Evolutionary conservation across 2,888 invertebrate genomes (phyloP).

Genomic region (Meiosimyza decipiens): DNA sequence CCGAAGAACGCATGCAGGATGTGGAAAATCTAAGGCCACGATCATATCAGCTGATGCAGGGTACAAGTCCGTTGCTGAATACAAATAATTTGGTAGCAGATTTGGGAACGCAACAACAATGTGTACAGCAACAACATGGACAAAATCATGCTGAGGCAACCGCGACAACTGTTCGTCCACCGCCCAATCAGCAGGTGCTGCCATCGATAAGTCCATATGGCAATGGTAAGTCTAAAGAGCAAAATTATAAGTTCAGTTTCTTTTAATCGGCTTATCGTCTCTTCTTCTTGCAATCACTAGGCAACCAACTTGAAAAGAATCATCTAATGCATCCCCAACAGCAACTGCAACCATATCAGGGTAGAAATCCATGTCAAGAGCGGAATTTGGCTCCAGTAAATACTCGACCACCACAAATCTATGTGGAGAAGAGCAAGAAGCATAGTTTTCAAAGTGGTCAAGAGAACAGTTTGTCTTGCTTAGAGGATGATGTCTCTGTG

Average conservation of each 20-base stretch:
- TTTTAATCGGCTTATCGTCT: slow-evolving; percentile 41
- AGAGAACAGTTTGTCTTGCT: slow-evolving; percentile 63
- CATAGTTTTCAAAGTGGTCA: slow-evolving; percentile 63
- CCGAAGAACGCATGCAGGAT: slow-evolving; percentile 86
- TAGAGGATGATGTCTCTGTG: slow-evolving; percentile 65
- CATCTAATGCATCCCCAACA: slow-evolving; percentile 67
- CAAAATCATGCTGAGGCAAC: slow-evolving; percentile 46
- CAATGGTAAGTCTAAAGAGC: slow-evolving; percentile 42
- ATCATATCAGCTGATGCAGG: slow-evolving; percentile 55
- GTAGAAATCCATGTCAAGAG: slow-evolving; percentile 84
- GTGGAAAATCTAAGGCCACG: slow-evolving; percentile 72
- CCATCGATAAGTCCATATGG: slow-evolving; percentile 50
- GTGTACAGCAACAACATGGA: background rate
- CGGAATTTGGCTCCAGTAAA: slow-evolving; percentile 72
- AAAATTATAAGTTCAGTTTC: slow-evolving; percentile 23
- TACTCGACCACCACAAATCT: slow-evolving; percentile 55
- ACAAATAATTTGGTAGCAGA: slow-evolving; percentile 57
- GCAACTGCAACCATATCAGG: slow-evolving; percentile 84
- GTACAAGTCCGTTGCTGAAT: slow-evolving; percentile 62
- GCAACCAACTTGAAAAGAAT: slow-evolving; percentile 58
- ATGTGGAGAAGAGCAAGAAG: slow-evolving; percentile 65
- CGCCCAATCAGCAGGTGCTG: slow-evolving; percentile 64
- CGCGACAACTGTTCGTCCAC: slow-evolving; percentile 58
- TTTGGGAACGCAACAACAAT: slow-evolving; percentile 20
- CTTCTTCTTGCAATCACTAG: background rate